Evolutionary conservation across 2,113 vertebrate genomes (phyloP).

Genomic region (Phrynocephalus versicolor): DNA sequence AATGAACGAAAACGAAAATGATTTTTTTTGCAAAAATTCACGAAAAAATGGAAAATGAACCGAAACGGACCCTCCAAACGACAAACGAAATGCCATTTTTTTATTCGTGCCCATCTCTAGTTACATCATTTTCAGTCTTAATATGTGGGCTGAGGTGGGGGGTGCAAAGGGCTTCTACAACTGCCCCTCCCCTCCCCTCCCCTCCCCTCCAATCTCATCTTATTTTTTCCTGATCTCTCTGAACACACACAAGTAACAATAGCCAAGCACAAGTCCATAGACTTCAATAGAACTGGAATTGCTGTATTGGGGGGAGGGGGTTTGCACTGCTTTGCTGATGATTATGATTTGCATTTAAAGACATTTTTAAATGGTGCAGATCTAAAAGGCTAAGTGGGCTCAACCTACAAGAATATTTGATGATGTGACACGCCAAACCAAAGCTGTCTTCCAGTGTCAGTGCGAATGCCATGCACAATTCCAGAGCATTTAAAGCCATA

Average conservation of each 20-base stretch:
- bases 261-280: neutral
- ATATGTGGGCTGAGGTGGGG: neutral
- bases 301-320: too few species aligned
- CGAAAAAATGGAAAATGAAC: too few species aligned
- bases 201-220: neutral
- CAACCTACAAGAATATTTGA: neutral
- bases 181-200: neutral
- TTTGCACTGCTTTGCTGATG: neutral
- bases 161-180: neutral
- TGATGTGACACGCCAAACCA: neutral
- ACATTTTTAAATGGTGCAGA: neutral
- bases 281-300: neutral
- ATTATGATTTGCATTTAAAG: neutral
- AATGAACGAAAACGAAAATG: too few species aligned
- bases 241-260: neutral
- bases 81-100: too few species aligned
- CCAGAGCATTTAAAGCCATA: neutral
- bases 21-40: too few species aligned
- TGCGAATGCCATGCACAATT: neutral
- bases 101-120: too few species aligned
- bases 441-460: neutral
- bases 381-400: neutral
- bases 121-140: too few species aligned
- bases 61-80: too few species aligned
- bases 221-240: neutral